phyloP scores from a whole-genome alignment of 2,113 vertebrate genomes.

The Rattus norvegicus region GRCr8 NC_086035.1:30282001-30282500 shows the following conservation, averaged over 20 bases:
- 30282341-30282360: neutral
- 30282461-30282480: neutral
- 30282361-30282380: neutral
- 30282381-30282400: neutral
- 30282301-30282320: neutral
- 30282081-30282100: neutral
- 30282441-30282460: neutral
- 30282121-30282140: neutral
- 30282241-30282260: neutral
- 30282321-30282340: neutral
- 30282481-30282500: neutral
- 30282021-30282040: too few species aligned
- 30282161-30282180: neutral
- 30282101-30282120: neutral
- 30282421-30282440: neutral
- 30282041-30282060: neutral
- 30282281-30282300: neutral
- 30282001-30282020: too few species aligned
- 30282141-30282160: neutral
- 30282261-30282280: neutral
- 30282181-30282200: neutral
- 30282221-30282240: neutral
- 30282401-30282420: neutral
- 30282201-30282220: neutral
- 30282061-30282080: neutral